Conservation (phyloP, 2,888 invertebrate species). For the Polyommatus iphigenia region DNA sequence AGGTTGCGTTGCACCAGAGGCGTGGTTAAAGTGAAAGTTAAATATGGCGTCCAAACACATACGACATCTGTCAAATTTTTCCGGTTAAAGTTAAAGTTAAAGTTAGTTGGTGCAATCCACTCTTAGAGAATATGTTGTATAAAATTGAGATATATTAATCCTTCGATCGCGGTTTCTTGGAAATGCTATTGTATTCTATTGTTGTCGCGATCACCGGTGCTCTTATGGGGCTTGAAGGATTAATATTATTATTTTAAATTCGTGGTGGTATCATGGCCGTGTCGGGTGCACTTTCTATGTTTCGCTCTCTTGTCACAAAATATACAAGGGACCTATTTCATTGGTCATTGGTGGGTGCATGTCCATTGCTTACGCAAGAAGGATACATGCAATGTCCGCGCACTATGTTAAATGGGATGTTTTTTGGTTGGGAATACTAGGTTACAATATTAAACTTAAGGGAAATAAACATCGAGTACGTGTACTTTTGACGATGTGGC, state of each 20-base stretch:
- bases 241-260: neutral
- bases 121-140: neutral
- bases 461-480: neutral
- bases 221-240: too few relatives aligned
- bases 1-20: too few relatives aligned
- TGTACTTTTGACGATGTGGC: neutral
- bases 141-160: neutral
- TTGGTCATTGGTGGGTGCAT: conserved; percentile 8
- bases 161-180: too few relatives aligned
- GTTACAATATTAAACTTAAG: neutral
- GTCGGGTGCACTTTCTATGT: neutral
- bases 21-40: too few relatives aligned
- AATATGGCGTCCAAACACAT: too few relatives aligned
- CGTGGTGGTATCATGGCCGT: neutral
- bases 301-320: neutral
- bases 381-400: neutral
- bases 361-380: neutral
- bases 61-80: too few relatives aligned
- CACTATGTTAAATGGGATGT: neutral
- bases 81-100: too few relatives aligned
- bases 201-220: too few relatives aligned
- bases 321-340: neutral
- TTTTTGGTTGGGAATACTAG: neutral
- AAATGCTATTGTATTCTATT: too few relatives aligned
- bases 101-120: too few relatives aligned